Evolutionary conservation across 2,888 invertebrate genomes (phyloP), one percentile per base, ranked within the genome.

Genomic region (Cheilosia pagana): DNA sequence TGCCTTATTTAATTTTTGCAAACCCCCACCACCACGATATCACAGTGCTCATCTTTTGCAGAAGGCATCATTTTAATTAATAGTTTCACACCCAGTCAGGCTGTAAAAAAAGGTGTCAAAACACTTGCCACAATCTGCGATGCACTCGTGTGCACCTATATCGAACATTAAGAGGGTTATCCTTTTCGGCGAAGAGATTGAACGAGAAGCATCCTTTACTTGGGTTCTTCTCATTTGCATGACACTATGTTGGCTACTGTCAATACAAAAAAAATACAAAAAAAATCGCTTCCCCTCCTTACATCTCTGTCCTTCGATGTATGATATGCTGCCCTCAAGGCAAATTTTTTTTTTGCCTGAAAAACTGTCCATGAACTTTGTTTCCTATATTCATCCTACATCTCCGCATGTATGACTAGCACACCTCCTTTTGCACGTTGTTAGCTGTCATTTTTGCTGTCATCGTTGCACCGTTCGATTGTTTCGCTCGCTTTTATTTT

Each of bases 381-480:
- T 65, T 78, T 78, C 52, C 70, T 62, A 52, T 57, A 55, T 39
- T 10, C 31, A 65, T 31, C 23, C 50, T n/a, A 68, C 19, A 35
- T 12, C 21, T 19, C 23, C 39, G 28, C 48, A 41, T 50, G 2
- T 45, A 25, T 19, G 43, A 28, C 35, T 45, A 68, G 53, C 81
- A 62, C 85, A 85, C 85, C 81, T 81, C 67, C 70, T 75, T 76
- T 76, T 81, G 76, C 67, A 81, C 71, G 71, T 76, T 76, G 81
- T 85, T 71, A 72, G 75, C 81, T 85, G 85, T 85, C 85, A 85
- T 81, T 85, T 76, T 76, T 19, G 50, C 81, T 85, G 85, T 85
- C 85, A 81, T 81, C 85, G 71, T 52, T 45, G 70, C 76, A 76
- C 60, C 67, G 75, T 81, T 85, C 85, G 75, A 81, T 76, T 71